Base-by-base conservation (phyloP, 2,113 vertebrate species). In the Mustelus asterias region DNA sequence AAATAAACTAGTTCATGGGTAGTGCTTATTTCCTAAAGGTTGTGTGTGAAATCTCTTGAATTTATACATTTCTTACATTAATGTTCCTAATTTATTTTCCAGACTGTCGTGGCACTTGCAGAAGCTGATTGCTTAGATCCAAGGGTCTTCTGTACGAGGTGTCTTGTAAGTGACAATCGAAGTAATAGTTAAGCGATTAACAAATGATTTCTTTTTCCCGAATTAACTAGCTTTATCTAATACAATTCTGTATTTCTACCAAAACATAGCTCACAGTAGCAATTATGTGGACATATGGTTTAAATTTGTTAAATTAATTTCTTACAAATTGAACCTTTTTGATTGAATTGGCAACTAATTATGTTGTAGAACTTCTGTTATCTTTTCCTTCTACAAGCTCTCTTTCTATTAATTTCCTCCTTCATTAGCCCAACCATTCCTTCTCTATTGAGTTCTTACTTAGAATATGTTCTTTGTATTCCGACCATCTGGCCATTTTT, bases 71-170 rank as follows among this genome's bases (percentile, higher is more conserved):
- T 60, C 63, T 69, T 94, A 2, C 41, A 29, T 26, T 94, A 41
- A 94, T 70, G 10, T 60, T 48, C 41, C 65, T 76, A 95, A 76
- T 95, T 65, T 96, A 96, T 96, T 96, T 97, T 97, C 96, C 97
- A 99, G 99, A 99, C 98, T 95, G 98, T 99, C 78, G 96, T 99
- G 96, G 97, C 98, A 96, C 97, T 99, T 95, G 99, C 98, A 96
- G 99, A 99, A 97, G 98, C 98, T 0, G 98, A 98, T 22, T 98
- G 97, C 96, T 97, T 99, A 97, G 99, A 99, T 96, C 98, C 98
- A 96, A 98, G 98, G 96, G 98, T 99, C 0, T 99, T 99, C 97
- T 99, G 99, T 97, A 98, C 98, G 0, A 98, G 98, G 0, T 99
- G 99, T 97, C 99, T 99, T 98, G 99, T 99, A 97, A 98, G 98